phyloP scores from a whole-genome alignment of 2,113 vertebrate genomes.

The Naja naja region DNA sequence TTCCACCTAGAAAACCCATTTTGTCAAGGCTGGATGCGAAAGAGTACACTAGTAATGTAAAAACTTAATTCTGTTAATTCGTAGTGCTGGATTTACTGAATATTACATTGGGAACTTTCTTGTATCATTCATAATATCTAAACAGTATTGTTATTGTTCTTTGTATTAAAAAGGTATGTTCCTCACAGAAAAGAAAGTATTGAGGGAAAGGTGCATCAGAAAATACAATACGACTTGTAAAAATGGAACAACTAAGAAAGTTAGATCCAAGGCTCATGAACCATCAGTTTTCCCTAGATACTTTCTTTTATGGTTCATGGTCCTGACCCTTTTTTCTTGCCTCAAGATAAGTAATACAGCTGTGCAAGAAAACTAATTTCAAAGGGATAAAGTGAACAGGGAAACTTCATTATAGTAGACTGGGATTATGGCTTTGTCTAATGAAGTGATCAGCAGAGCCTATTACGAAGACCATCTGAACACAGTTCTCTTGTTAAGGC shows the following conservation, averaged over 20 bases:
- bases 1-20: background rate
- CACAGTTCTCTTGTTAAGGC: constrained; percentile 3
- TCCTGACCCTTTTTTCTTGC: constrained; percentile 4
- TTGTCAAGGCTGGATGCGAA: background rate
- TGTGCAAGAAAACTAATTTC: constrained; percentile 13
- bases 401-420: constrained; percentile 21
- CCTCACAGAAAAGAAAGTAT: background rate
- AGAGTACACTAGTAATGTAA: background rate
- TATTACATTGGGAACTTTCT: background rate
- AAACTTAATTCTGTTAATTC: background rate
- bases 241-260: background rate
- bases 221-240: constrained; percentile 11
- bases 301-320: background rate
- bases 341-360: constrained; percentile 1
- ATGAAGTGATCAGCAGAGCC: constrained; percentile 25
- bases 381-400: constrained; percentile 7
- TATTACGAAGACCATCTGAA: background rate
- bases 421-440: constrained; percentile 1
- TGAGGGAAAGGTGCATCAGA: background rate
- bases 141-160: background rate
- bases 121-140: background rate
- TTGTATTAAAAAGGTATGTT: background rate
- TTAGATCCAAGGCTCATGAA: background rate
- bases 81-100: background rate
- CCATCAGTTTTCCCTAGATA: background rate